phyloP scores from a whole-genome alignment of 2,888 invertebrate species.

The Trichacis sp. region DNA sequence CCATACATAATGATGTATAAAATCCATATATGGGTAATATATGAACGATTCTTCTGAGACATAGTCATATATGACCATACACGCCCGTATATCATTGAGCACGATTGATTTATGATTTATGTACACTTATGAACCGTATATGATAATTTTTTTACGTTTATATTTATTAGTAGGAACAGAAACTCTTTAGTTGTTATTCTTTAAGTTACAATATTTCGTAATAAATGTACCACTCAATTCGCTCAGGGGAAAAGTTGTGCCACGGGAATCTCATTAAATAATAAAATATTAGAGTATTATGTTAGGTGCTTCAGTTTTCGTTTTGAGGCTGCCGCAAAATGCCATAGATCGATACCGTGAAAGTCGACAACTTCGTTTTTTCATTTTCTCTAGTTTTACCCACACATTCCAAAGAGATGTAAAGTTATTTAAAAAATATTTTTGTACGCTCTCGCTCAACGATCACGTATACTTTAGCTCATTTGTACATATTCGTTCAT shows the following conservation, averaged over 20 bases:
- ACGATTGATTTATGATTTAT: too few species aligned
- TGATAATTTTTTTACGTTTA: too few species aligned
- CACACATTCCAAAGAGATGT: constrained; percentile 2
- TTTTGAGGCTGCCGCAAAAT: not conserved
- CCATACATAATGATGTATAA: too few species aligned
- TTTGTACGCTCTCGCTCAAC: not conserved
- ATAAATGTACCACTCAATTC: too few species aligned
- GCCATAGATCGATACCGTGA: not conserved
- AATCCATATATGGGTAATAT: too few species aligned
- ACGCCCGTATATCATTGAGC: too few species aligned
- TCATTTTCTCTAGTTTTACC: not conserved
- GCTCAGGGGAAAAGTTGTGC: not conserved
- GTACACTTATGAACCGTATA: too few species aligned
- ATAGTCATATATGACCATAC: too few species aligned
- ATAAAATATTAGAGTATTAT: constrained; percentile 6
- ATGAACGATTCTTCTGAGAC: too few species aligned
- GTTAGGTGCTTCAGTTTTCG: not conserved
- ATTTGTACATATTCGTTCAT: not conserved
- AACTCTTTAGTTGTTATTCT: too few species aligned
- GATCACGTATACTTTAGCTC: not conserved
- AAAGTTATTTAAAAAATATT: not conserved
- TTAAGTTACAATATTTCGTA: too few species aligned
- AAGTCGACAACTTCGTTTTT: not conserved
- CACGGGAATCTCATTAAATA: constrained; percentile 4
- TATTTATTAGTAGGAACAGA: too few species aligned